A percentile compares a stretch with the other conserved stretches of the same genome.
These are phyloP conservation scores for Phalera bucephala DNA, from an alignment of 2,888 invertebrate genomes.

Conservation along the genomic window DNA sequence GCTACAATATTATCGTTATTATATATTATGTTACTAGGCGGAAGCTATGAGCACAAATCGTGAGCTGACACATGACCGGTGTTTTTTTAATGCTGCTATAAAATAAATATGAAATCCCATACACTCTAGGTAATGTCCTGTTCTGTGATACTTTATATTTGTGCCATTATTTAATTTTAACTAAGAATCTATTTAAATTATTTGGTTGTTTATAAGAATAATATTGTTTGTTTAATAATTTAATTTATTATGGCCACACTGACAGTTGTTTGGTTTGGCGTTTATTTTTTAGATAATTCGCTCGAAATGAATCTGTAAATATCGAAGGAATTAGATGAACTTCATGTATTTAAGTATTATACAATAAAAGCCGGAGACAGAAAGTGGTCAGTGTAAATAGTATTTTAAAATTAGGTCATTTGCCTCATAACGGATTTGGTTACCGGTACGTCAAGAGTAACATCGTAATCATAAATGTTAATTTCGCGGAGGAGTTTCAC, in stretches of 20 bases:
- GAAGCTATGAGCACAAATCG: too few relatives aligned
- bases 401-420: slow-evolving; percentile 69
- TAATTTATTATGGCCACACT: slow-evolving; percentile 27
- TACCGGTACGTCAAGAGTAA: slow-evolving; percentile 73
- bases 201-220: too few relatives aligned
- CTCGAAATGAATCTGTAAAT: slow-evolving; percentile 62
- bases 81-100: too few relatives aligned
- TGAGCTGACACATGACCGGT: too few relatives aligned
- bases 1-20: too few relatives aligned
- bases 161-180: too few relatives aligned
- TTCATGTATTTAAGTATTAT: slow-evolving; percentile 39
- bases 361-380: slow-evolving; percentile 34
- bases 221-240: too few relatives aligned
- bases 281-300: slow-evolving; percentile 30
- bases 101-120: too few relatives aligned
- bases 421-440: slow-evolving; percentile 63
- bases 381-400: slow-evolving; percentile 37
- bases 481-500: slow-evolving; percentile 17
- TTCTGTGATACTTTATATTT: too few relatives aligned
- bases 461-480: slow-evolving; percentile 41
- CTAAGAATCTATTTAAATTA: too few relatives aligned
- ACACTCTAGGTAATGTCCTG: too few relatives aligned
- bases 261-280: slow-evolving; percentile 37
- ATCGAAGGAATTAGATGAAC: slow-evolving; percentile 49
- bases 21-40: too few relatives aligned